These are phyloP conservation scores for Caenorhabditis sulstoni DNA, from an alignment of 2,888 invertebrate species.

Conservation along the genomic window DNA sequence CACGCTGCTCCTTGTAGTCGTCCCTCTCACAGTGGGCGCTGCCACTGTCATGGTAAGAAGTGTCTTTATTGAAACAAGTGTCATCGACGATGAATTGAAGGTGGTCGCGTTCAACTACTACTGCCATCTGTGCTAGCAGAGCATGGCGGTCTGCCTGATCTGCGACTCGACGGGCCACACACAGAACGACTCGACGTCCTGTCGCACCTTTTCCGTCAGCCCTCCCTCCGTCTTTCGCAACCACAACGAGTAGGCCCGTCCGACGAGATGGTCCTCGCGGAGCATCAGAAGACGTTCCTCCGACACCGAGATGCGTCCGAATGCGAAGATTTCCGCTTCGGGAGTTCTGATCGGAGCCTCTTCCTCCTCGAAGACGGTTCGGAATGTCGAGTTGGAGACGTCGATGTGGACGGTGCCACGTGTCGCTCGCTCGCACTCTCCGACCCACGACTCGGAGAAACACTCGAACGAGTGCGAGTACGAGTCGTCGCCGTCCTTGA, in stretches of 20 bases:
- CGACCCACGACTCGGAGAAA: slow-evolving; percentile 66
- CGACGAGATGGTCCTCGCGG: slow-evolving; percentile 66
- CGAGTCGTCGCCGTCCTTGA: slow-evolving; percentile 50
- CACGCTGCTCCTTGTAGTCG: slow-evolving; percentile 78
- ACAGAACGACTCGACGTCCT: slow-evolving; percentile 62
- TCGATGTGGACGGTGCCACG: slow-evolving; percentile 50
- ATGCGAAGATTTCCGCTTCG: slow-evolving; percentile 59
- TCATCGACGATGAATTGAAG: slow-evolving; percentile 51
- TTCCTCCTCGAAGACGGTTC: slow-evolving; percentile 46
- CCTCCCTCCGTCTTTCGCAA: slow-evolving; percentile 51
- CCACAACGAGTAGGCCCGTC: slow-evolving; percentile 69
- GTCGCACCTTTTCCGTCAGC: slow-evolving; percentile 39
- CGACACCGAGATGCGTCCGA: slow-evolving; percentile 60
- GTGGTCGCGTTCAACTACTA: slow-evolving; percentile 80
- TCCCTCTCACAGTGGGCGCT: slow-evolving; percentile 79
- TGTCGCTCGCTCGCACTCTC: slow-evolving; percentile 67
- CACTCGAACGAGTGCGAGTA: slow-evolving; percentile 57
- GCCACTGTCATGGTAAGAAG: slow-evolving; percentile 72
- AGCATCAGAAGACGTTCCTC: slow-evolving; percentile 50
- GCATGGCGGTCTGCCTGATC: slow-evolving; percentile 54
- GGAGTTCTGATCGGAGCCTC: slow-evolving; percentile 58
- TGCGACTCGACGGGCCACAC: slow-evolving; percentile 68
- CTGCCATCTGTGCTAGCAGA: slow-evolving; percentile 77
- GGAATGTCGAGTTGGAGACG: slow-evolving; percentile 49
- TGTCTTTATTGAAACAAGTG: slow-evolving; percentile 10